Evolutionary conservation across 2,797 vertebrate species (phyloP).

Genomic region (Myoxocephalus aenaeus): DNA sequence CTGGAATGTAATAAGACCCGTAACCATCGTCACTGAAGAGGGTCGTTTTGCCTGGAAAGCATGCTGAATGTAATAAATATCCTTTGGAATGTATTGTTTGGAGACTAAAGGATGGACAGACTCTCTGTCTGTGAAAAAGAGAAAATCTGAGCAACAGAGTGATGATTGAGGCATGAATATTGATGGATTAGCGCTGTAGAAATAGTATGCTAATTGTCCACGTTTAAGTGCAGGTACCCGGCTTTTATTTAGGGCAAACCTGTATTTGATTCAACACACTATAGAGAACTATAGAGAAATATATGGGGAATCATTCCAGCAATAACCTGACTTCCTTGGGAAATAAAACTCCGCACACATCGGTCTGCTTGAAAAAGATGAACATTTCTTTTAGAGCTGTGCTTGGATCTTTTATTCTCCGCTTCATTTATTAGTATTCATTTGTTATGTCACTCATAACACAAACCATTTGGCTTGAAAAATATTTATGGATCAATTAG

Average conservation of each 20-base stretch:
- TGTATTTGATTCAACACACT: neutral
- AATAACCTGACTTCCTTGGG: conserved; percentile 25
- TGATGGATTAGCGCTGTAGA: neutral
- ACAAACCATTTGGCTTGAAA: conserved; percentile 22
- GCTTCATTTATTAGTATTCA: neutral
- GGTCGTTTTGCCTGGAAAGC: neutral
- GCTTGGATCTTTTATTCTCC: neutral
- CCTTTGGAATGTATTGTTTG: neutral
- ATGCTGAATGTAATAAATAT: neutral
- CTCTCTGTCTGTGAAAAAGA: too few species aligned
- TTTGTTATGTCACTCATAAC: conserved; percentile 20
- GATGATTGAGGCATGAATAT: neutral
- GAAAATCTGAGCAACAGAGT: too few species aligned
- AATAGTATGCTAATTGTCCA: neutral
- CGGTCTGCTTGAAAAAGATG: neutral
- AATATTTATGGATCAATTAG: conserved; percentile 52
- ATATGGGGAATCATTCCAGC: neutral
- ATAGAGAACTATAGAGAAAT: neutral
- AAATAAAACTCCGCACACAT: conserved; percentile 10
- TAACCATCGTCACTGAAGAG: neutral
- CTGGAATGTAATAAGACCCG: neutral
- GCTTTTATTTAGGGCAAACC: neutral
- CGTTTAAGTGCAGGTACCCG: neutral
- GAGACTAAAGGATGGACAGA: neutral
- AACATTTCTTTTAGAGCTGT: neutral